Evolutionary conservation across 1,140 invertebrate genomes (phyloP), one percentile per base, ranked within the genome.

Genomic region (Atta cephalotes): DNA sequence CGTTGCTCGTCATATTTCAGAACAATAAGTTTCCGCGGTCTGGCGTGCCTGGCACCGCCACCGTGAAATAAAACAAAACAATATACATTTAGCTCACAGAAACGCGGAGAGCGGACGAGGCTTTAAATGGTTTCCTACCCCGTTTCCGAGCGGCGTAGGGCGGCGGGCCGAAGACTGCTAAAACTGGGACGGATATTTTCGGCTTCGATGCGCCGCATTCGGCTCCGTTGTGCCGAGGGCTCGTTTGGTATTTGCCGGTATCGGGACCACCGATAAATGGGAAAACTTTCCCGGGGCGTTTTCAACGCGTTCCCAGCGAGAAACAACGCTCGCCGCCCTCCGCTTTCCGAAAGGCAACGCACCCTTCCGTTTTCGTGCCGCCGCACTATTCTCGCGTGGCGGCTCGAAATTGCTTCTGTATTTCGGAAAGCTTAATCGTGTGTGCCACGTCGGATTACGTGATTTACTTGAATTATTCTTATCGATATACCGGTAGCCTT

Each of bases 61-160:
- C 87, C 84, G 87, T 88, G 92, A 91, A 93, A 93, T 93, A 92
- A 93, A 93, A 93, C 90, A 92, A 93, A 93, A 93, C 92, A 93
- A 91, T 92, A 91, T 85, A 92, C 88, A 89, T 92, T 89, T 88
- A 91, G 87, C 81, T 79, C 71, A 87, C 77, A 86, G 82, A 51
- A 79, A 82, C 39, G 65, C 82, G 62, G 56, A 58, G 76, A 66
- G 58, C 80, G 65, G 89, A 78, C 82, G 74, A 53, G 71, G 76
- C 62, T 91, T 82, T 89, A 91, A 91, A 91, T 82, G 89, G 71
- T 86, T 88, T 80, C 82, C 85, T 70, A 53, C 51, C 72, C 88
- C 76, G 85, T 65, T 62, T 70, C 25, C 78, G 51, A 72, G n/a
- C 28, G 53, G 53, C 56, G 56, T 78, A 81, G 56, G 18, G 72